A percentile compares a stretch with the other conserved stretches of the same genome.
Evolutionary conservation across 2,113 vertebrate genomes (phyloP).

Genomic region (Monopterus albus): DNA sequence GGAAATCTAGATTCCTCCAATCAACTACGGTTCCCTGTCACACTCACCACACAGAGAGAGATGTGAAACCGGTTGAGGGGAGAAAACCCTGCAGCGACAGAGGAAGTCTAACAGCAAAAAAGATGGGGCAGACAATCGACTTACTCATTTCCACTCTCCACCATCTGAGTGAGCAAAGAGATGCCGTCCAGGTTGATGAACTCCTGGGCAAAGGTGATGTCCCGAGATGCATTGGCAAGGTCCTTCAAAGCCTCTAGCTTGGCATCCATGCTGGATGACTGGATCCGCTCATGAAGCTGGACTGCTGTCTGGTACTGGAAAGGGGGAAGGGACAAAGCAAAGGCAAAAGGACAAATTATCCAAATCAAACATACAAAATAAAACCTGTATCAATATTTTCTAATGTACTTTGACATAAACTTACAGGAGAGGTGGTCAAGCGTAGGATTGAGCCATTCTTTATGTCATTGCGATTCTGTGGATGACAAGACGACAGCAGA

Average conservation of each 20-base stretch:
- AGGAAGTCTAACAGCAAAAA: not conserved
- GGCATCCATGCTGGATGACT: slow-evolving; percentile 96
- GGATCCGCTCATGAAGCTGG: slow-evolving; percentile 94
- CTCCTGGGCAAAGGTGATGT: slow-evolving; percentile 97
- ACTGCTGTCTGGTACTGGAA: slow-evolving; percentile 89
- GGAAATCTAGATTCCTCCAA: not conserved
- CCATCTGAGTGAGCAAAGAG: slow-evolving; percentile 96
- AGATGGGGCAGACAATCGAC: slow-evolving; percentile 55
- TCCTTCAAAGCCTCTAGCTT: slow-evolving; percentile 97
- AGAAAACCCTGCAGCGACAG: not conserved
- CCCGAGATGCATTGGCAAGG: slow-evolving; percentile 92
- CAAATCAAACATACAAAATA: too few relatives aligned
- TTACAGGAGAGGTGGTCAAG: slow-evolving; percentile 94
- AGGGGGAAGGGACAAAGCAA: not conserved
- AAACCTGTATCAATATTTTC: not conserved
- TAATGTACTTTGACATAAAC: slow-evolving; percentile 56
- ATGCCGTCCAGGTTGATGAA: slow-evolving; percentile 99
- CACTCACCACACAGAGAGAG: not conserved
- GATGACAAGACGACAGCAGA: slow-evolving; percentile 50
- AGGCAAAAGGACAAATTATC: not conserved
- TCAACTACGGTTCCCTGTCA: not conserved
- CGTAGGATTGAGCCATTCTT: slow-evolving; percentile 98
- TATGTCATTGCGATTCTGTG: slow-evolving; percentile 97
- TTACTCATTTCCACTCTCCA: slow-evolving; percentile 98
- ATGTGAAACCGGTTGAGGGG: not conserved